Conservation (phyloP, 1,140 invertebrate species). For the Nymphalis io region DNA sequence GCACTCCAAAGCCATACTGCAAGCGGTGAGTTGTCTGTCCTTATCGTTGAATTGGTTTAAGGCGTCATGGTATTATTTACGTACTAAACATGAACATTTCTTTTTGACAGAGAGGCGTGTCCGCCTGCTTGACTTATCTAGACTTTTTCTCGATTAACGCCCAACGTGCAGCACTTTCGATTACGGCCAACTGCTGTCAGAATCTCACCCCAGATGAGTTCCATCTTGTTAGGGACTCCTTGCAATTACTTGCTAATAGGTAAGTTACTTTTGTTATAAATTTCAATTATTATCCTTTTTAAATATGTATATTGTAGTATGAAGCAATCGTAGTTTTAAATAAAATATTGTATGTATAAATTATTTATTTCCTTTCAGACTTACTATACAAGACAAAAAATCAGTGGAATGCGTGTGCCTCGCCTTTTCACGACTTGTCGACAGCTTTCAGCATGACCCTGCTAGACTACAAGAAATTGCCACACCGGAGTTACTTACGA, state of each 20-base stretch:
- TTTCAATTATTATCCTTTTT: no score
- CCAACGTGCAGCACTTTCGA: conserved; percentile 95
- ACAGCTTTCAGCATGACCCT: conserved; percentile 97
- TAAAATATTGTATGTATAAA: neutral
- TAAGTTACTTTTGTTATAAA: conserved; percentile 33
- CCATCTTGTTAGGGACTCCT: conserved; percentile 93
- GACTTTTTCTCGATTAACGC: conserved; percentile 99
- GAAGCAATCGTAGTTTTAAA: no score
- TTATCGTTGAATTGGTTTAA: neutral
- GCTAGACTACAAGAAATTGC: conserved; percentile 96
- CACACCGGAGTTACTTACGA: conserved; percentile 93
- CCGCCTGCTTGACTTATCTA: conserved; percentile 96
- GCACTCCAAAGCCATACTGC: conserved; percentile 97
- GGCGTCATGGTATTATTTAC: no score
- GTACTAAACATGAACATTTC: no score
- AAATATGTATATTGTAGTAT: neutral
- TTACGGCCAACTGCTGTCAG: conserved; percentile 98
- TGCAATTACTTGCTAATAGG: conserved; percentile 90
- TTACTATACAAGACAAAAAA: conserved; percentile 98
- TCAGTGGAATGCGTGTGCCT: conserved; percentile 98
- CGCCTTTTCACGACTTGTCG: conserved; percentile 97
- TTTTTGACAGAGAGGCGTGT: conserved; percentile 89
- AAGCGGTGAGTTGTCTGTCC: conserved; percentile 88
- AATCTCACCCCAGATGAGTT: conserved; percentile 97
- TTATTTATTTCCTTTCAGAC: conserved; percentile 68